Evolutionary conservation across 1,140 invertebrate genomes (phyloP).

Genomic region (Geopemphigus sp.): DNA sequence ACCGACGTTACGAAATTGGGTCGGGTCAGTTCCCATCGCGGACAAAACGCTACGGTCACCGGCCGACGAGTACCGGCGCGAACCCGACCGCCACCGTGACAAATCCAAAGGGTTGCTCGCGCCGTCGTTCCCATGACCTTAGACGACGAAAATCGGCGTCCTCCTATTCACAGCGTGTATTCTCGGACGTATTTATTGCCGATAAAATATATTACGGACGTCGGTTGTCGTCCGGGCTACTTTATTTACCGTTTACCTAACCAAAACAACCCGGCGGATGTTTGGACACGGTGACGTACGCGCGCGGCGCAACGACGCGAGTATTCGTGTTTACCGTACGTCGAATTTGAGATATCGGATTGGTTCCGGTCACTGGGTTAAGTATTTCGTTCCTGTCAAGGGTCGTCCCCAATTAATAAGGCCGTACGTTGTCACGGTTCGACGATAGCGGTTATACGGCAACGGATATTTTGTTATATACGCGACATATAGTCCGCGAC

Average conservation of each 20-base stretch:
- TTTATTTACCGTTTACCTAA: conserved; percentile 8
- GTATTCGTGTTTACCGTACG: not conserved
- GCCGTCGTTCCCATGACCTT: conserved; percentile 48
- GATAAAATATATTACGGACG: not conserved
- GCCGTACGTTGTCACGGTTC: not conserved
- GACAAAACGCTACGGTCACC: too few relatives aligned
- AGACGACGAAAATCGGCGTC: conserved; percentile 6
- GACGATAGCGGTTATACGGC: not conserved
- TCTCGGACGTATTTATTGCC: not conserved
- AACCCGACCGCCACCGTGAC: too few relatives aligned
- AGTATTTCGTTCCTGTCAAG: conserved; percentile 26
- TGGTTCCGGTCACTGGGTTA: conserved; percentile 40
- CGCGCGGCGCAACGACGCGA: too few relatives aligned
- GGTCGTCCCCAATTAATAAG: not conserved
- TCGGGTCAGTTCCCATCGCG: conserved; percentile 38
- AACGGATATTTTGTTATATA: not conserved
- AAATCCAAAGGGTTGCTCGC: conserved; percentile 16
- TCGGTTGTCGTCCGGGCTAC: not conserved
- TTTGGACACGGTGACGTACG: too few relatives aligned
- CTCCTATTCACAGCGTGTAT: not conserved
- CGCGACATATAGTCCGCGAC: too few relatives aligned
- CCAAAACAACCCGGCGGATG: not conserved
- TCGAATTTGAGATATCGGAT: conserved; percentile 1
- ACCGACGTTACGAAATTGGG: conserved; percentile 1
- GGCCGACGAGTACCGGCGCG: too few relatives aligned